Percentiles rank a stretch among this genome's conserved stretches.
Evolutionary conservation across 2,888 invertebrate genomes (phyloP).

Genomic region (Tetranychus truncatus): DNA sequence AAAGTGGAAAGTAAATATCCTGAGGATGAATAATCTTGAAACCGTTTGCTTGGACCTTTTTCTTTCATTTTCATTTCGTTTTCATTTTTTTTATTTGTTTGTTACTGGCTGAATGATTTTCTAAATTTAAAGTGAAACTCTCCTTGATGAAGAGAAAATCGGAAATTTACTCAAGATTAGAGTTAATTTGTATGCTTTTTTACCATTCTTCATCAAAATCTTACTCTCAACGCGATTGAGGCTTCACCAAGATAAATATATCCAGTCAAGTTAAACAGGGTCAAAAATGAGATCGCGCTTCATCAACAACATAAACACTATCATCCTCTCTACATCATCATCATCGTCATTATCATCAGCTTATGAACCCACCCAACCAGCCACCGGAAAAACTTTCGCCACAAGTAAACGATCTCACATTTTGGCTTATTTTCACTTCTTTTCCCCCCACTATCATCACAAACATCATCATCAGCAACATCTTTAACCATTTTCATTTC

Average conservation of each 20-base stretch:
- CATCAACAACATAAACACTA: neutral
- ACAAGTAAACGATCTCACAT: neutral
- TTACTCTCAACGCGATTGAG: neutral
- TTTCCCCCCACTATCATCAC: neutral
- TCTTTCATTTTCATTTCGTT: too few relatives aligned
- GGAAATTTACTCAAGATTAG: slow-evolving; percentile 1
- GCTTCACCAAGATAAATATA: neutral
- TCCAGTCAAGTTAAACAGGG: slow-evolving; percentile 1
- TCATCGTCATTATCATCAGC: neutral
- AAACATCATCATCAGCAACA: neutral
- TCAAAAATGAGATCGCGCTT: neutral
- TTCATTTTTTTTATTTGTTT: too few relatives aligned
- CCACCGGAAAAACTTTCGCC: neutral
- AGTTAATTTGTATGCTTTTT: neutral
- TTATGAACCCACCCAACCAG: neutral
- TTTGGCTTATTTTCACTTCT: neutral
- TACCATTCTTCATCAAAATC: neutral
- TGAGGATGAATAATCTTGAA: neutral
- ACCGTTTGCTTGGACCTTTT: neutral
- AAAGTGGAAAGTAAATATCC: neutral
- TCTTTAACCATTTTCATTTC: neutral
- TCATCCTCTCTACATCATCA: neutral
- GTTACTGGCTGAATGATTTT: too few relatives aligned
- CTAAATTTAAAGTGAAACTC: too few relatives aligned
- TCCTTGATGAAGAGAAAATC: neutral